phyloP scores from a whole-genome alignment of 2,113 vertebrate genomes.

The Indri indri region DNA sequence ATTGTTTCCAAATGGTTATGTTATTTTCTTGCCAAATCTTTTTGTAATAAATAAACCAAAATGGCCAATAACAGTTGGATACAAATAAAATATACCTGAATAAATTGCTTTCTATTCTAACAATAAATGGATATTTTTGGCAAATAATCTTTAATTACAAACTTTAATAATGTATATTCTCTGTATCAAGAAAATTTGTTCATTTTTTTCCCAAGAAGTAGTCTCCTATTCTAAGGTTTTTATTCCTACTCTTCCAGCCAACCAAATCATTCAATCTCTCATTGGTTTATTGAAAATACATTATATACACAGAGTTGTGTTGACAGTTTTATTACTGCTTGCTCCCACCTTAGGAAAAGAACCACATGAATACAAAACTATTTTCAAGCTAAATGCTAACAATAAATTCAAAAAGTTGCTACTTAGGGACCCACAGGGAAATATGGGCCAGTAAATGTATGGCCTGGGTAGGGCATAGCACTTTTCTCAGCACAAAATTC shows the following conservation, averaged over 20 bases:
- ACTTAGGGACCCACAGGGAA: background rate
- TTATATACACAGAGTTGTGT: background rate
- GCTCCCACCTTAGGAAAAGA: background rate
- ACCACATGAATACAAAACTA: background rate
- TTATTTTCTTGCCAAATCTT: background rate
- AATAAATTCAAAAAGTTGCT: background rate
- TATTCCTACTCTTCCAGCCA: background rate
- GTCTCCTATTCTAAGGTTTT: background rate
- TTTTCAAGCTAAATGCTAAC: background rate
- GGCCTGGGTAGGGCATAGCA: fast-evolving
- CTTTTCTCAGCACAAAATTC: background rate
- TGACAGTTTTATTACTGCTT: background rate
- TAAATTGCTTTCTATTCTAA: background rate
- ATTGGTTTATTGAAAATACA: background rate
- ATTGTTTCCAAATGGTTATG: background rate
- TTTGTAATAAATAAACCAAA: background rate
- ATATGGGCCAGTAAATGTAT: background rate
- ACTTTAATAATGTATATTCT: background rate
- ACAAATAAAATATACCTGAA: background rate
- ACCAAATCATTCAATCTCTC: background rate
- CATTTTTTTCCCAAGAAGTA: background rate
- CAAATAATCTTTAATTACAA: background rate
- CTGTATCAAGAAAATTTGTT: background rate
- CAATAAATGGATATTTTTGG: background rate
- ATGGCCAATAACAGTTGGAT: background rate